These are phyloP conservation scores for Enteromius treurensis DNA, from an alignment of 2,797 vertebrate genomes.

Conservation along the genomic window DNA sequence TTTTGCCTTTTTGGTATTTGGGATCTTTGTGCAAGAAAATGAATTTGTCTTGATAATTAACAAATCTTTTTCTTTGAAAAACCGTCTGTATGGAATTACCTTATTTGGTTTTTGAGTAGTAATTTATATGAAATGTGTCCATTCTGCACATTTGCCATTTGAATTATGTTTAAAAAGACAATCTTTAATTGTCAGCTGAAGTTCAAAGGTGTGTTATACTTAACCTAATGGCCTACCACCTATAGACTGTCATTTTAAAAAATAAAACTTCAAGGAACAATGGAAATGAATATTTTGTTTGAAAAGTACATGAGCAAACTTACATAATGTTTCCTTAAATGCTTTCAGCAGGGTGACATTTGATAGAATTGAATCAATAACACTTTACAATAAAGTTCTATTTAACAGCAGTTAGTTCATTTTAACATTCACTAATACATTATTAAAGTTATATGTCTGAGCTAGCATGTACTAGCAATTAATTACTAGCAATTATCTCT, in stretches of 20 bases:
- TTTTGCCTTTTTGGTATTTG: slow-evolving; percentile 35
- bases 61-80: slow-evolving; percentile 23
- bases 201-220: slow-evolving; percentile 14
- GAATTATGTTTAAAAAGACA: slow-evolving; percentile 12
- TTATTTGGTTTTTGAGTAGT: slow-evolving; percentile 19
- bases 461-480: background rate
- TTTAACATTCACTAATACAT: background rate
- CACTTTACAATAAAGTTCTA: background rate
- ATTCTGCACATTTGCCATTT: slow-evolving; percentile 41
- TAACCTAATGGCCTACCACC: slow-evolving; percentile 2
- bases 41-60: background rate
- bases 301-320: background rate
- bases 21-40: slow-evolving; percentile 1
- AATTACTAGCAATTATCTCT: too few species aligned
- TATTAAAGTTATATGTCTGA: background rate
- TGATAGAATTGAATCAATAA: background rate
- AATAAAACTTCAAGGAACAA: slow-evolving; percentile 37
- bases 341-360: background rate
- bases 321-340: background rate
- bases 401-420: background rate
- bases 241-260: slow-evolving; percentile 40
- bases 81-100: slow-evolving; percentile 20
- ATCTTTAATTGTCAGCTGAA: slow-evolving; percentile 29
- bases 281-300: slow-evolving; percentile 14
- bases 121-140: slow-evolving; percentile 33